These are phyloP conservation scores for Limnephilus lunatus DNA, from an alignment of 2,888 invertebrate genomes.

Conservation along the genomic window DNA sequence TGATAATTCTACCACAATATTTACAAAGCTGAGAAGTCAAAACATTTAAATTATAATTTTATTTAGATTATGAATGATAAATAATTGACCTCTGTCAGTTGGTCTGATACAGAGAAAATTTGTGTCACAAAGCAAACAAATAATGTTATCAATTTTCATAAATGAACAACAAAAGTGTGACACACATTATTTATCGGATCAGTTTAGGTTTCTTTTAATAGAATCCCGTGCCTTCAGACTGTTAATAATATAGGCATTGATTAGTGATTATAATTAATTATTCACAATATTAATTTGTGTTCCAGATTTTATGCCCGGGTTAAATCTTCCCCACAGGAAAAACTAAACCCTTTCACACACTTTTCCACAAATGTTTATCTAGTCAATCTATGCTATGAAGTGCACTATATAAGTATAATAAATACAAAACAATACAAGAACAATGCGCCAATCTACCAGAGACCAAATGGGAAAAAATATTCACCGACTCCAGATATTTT, in stretches of 20 bases:
- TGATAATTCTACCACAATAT: neutral
- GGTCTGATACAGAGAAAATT: neutral
- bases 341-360: too few species aligned
- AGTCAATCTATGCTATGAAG: too few species aligned
- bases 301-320: too few species aligned
- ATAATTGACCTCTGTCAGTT: neutral
- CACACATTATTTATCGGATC: neutral
- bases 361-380: too few species aligned
- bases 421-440: too few species aligned
- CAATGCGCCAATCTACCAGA: too few species aligned
- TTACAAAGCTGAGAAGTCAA: neutral
- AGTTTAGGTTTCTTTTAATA: neutral
- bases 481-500: too few species aligned
- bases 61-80: neutral
- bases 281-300: neutral
- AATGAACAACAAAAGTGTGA: neutral
- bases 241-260: neutral
- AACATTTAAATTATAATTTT: too few species aligned
- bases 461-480: too few species aligned
- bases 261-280: neutral
- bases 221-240: neutral
- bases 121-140: slow-evolving; percentile 18
- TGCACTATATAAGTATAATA: too few species aligned
- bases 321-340: too few species aligned
- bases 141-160: slow-evolving; percentile 16